Percentiles rank a stretch among this genome's conserved stretches.
Evolutionary conservation across 2,113 vertebrate species (phyloP).

Genomic region (Chaetorhynchus papuensis): DNA sequence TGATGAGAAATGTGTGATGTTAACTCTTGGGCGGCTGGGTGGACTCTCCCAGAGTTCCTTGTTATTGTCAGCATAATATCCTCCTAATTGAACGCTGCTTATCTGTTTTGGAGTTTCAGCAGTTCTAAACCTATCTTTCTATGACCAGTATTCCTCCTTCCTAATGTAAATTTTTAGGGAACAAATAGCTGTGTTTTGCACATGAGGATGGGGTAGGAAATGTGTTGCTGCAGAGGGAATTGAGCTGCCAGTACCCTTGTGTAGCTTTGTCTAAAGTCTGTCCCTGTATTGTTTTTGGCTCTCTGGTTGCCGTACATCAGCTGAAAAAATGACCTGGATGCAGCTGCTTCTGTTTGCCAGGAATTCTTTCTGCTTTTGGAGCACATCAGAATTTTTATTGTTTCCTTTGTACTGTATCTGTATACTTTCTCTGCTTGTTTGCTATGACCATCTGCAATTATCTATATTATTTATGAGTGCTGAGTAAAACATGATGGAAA

Average conservation of each 20-base stretch:
- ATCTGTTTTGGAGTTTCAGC: constrained; percentile 30
- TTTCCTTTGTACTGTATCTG: background rate
- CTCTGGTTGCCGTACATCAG: background rate
- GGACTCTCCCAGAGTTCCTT: background rate
- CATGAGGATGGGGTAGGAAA: background rate
- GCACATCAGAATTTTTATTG: background rate
- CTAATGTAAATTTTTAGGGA: background rate
- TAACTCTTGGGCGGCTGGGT: constrained; percentile 55
- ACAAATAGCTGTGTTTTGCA: background rate
- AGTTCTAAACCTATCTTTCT: background rate
- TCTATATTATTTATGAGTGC: constrained; percentile 39
- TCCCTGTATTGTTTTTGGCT: constrained; percentile 5
- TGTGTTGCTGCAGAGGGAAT: background rate
- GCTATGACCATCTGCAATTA: background rate
- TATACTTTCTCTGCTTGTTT: constrained; percentile 14
- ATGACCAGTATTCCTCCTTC: background rate
- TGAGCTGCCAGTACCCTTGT: background rate
- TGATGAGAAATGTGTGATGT: constrained; percentile 64
- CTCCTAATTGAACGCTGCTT: background rate
- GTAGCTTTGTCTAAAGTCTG: background rate
- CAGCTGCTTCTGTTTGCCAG: background rate
- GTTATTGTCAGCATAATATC: background rate
- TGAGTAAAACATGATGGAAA: constrained; percentile 1
- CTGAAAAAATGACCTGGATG: background rate
- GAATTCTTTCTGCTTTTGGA: constrained; percentile 27